These are phyloP conservation scores for Goniozus legneri DNA, from an alignment of 1,140 invertebrate species.

Conservation along the genomic window DNA sequence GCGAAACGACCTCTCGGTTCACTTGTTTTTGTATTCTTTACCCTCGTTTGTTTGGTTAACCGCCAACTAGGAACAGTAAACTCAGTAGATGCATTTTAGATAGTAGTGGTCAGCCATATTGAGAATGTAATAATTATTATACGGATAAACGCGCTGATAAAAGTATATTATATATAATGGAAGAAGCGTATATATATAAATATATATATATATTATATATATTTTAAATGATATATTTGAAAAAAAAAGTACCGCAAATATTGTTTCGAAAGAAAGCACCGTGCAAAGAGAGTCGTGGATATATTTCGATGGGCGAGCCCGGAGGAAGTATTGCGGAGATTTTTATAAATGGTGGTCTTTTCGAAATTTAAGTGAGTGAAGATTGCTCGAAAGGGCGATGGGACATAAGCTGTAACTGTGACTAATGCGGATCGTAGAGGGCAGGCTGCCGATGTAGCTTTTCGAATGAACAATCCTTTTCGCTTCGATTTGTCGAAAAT, in stretches of 20 bases:
- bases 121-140: conserved; percentile 47
- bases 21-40: conserved; percentile 6
- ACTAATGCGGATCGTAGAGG: conserved; percentile 54
- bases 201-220: conserved; percentile 21
- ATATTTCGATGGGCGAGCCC: conserved; percentile 25
- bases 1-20: neutral
- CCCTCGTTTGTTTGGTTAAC: conserved; percentile 17
- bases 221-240: conserved; percentile 14
- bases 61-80: conserved; percentile 30
- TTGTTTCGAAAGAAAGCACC: conserved; percentile 30
- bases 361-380: conserved; percentile 12
- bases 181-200: conserved; percentile 18
- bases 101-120: conserved; percentile 49
- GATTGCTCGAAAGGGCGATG: conserved; percentile 20
- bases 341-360: conserved; percentile 12
- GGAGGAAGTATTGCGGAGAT: conserved; percentile 11
- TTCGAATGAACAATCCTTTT: no score
- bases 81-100: conserved; percentile 43
- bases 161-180: conserved; percentile 33
- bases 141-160: no score
- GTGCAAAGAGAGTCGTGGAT: conserved; percentile 24
- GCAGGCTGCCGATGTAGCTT: conserved; percentile 48
- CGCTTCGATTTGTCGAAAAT: no score
- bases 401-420: conserved; percentile 53
- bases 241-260: conserved; percentile 18